Conservation (phyloP, 2,113 vertebrate species). For the Dendropsophus ebraccatus region DNA sequence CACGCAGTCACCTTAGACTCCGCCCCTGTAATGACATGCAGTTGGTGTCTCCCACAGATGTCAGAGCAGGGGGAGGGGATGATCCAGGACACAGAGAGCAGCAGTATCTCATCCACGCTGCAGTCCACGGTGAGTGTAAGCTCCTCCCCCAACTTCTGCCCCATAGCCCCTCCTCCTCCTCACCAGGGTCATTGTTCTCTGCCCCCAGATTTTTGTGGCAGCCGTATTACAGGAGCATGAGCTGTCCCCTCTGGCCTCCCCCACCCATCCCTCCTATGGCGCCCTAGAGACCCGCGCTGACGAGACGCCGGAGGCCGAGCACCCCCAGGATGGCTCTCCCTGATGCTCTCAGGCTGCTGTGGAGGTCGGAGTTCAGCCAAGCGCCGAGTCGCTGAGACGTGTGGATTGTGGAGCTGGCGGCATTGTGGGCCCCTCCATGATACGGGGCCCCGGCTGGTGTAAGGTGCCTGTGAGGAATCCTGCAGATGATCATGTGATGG, state of each 20-base stretch:
- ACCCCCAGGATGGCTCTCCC: constrained; percentile 73
- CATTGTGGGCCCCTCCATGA: neutral
- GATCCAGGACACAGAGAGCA: constrained; percentile 84
- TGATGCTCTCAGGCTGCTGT: neutral
- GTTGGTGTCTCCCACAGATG: constrained; percentile 73
- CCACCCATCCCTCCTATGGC: constrained; percentile 90
- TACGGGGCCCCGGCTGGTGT: neutral
- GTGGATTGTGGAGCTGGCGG: no score
- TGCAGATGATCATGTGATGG: neutral
- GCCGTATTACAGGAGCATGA: constrained; percentile 91
- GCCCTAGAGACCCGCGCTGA: constrained; percentile 85
- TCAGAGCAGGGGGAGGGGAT: constrained; percentile 82
- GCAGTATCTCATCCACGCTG: constrained; percentile 83
- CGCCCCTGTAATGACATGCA: no score
- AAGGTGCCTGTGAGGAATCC: neutral
- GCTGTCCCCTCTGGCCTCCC: constrained; percentile 90
- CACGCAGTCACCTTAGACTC: no score
- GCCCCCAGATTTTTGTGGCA: constrained; percentile 88
- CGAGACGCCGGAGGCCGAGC: constrained; percentile 74
- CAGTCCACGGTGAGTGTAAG: constrained; percentile 83
- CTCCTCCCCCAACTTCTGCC: neutral
- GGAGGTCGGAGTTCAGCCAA: neutral
- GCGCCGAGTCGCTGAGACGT: neutral
- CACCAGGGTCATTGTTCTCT: neutral
- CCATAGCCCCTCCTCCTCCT: neutral